Conservation (phyloP, 2,797 vertebrate genomes). For the Takifugu ocellatus region DNA sequence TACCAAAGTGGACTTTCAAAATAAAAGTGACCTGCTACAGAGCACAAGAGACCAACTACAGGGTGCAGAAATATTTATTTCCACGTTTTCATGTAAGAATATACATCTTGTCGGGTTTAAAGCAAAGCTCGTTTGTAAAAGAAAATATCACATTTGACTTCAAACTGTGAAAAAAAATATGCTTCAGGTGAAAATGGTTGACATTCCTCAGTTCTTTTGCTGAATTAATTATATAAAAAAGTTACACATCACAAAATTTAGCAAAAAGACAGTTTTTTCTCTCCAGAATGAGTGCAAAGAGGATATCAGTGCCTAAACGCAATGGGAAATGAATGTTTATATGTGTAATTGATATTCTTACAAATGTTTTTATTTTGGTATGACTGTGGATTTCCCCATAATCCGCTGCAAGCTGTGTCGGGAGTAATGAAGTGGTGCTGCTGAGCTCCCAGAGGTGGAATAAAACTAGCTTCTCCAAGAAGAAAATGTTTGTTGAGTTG, state of each 20-base stretch:
- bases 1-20: not conserved
- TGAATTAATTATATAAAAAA: not conserved
- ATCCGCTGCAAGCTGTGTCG: not conserved
- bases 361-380: too few relatives aligned
- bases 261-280: not conserved
- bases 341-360: too few relatives aligned
- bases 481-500: slow-evolving; percentile 81
- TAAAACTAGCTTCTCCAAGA: slow-evolving; percentile 89
- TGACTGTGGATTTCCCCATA: not conserved
- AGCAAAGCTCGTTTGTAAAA: slow-evolving; percentile 14
- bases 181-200: not conserved
- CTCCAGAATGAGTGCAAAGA: not conserved
- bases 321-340: too few relatives aligned
- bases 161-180: not conserved
- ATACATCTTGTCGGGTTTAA: slow-evolving; percentile 31
- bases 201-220: not conserved
- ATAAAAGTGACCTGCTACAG: not conserved
- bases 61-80: slow-evolving; percentile 51
- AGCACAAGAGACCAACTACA: not conserved
- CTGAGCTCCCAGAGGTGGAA: slow-evolving; percentile 13
- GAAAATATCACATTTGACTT: slow-evolving; percentile 6
- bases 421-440: slow-evolving; percentile 10
- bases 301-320: too few relatives aligned
- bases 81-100: slow-evolving; percentile 50
- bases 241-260: not conserved